Evolutionary conservation across 2,113 vertebrate species (phyloP).

Genomic region (Salvelinus fontinalis): DNA sequence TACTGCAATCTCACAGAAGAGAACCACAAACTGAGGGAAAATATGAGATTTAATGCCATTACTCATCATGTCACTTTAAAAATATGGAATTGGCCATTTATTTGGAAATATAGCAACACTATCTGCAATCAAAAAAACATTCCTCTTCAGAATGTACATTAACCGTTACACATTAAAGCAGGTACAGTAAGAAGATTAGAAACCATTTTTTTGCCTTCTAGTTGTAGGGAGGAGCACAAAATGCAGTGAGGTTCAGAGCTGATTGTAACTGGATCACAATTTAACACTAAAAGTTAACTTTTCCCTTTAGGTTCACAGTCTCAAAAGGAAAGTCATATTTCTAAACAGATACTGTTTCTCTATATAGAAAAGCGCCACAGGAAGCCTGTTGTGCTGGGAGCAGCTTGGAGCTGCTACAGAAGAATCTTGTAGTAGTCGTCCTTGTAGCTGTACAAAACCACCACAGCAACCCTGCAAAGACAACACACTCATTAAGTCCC

Average conservation of each 20-base stretch:
- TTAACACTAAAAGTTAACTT: neutral
- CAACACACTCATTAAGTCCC: slow-evolving; percentile 17
- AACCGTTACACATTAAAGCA: slow-evolving; percentile 51
- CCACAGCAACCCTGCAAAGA: slow-evolving; percentile 81
- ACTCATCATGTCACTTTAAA: slow-evolving; percentile 19
- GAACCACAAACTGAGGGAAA: slow-evolving; percentile 34
- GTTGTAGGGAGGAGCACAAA: neutral
- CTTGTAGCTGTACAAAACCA: slow-evolving; percentile 92
- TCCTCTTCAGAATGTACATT: neutral
- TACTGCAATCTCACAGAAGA: slow-evolving; percentile 4
- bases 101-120: neutral
- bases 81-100: slow-evolving; percentile 29
- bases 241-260: slow-evolving; percentile 25
- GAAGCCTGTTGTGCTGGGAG: neutral
- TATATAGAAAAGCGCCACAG: neutral
- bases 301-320: slow-evolving; percentile 1
- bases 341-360: slow-evolving; percentile 10
- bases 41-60: slow-evolving; percentile 49
- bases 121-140: slow-evolving; percentile 37
- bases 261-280: slow-evolving; percentile 10
- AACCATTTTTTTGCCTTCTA: neutral
- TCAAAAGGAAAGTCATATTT: slow-evolving; percentile 23
- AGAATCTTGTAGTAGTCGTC: slow-evolving; percentile 94
- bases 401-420: slow-evolving; percentile 63
- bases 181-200: slow-evolving; percentile 22